Evolutionary conservation across 2,113 vertebrate species (phyloP).

Genomic region (Quiscalus mexicanus): DNA sequence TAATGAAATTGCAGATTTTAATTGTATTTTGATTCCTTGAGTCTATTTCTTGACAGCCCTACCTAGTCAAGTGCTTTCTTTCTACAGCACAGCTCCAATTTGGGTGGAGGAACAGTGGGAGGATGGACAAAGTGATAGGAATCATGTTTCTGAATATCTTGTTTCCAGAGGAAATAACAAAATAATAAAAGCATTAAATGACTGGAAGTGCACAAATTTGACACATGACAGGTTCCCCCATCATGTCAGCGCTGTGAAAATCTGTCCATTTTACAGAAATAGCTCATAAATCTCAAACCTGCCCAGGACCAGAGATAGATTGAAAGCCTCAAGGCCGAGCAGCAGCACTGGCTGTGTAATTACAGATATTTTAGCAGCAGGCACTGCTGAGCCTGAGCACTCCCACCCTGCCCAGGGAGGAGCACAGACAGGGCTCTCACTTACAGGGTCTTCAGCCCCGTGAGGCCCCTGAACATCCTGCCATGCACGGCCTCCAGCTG

Average conservation of each 20-base stretch:
- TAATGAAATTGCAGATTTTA: neutral
- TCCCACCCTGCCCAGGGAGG: neutral
- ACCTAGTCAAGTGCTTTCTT: neutral
- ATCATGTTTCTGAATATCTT: neutral
- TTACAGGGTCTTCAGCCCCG: constrained; percentile 91
- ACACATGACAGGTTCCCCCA: neutral
- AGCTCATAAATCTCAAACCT: neutral
- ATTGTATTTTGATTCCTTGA: neutral
- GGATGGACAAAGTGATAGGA: neutral
- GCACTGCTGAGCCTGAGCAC: neutral
- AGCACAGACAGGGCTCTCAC: constrained; percentile 31
- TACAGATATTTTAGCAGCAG: neutral
- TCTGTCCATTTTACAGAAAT: neutral
- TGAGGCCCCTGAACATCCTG: constrained; percentile 88
- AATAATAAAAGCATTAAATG: neutral
- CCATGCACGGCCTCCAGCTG: constrained; percentile 87
- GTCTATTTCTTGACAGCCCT: neutral
- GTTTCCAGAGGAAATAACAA: neutral
- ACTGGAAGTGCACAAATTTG: neutral
- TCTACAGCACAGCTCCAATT: neutral
- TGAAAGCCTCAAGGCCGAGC: neutral
- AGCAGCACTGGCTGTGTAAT: neutral
- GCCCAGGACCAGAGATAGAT: neutral
- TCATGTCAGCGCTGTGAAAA: neutral
- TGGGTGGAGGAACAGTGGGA: neutral